Conservation (phyloP, 2,888 invertebrate genomes). For the Subacronicta megacephala region DNA sequence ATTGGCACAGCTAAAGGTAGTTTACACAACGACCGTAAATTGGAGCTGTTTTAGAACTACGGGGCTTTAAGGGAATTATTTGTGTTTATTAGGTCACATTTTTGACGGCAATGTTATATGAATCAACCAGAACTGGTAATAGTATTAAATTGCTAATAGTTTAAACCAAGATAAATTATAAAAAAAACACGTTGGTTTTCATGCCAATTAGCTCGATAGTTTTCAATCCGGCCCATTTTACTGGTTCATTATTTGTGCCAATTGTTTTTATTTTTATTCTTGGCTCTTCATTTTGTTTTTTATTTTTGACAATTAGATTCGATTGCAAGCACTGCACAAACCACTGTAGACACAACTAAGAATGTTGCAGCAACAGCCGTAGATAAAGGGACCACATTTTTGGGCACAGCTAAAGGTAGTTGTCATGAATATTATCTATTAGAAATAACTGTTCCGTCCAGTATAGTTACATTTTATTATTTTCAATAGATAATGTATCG, state of each 20-base stretch:
- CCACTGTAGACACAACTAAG: slow-evolving; percentile 64
- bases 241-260: background rate
- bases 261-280: background rate
- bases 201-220: background rate
- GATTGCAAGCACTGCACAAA: slow-evolving; percentile 56
- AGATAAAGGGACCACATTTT: slow-evolving; percentile 64
- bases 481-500: slow-evolving; percentile 64
- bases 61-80: background rate
- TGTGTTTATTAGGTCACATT: no score
- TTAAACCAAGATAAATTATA: no score
- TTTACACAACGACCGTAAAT: background rate
- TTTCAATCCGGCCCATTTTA: background rate
- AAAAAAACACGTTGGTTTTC: background rate
- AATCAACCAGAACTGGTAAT: no score
- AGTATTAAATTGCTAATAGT: no score
- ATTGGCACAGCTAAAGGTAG: slow-evolving; percentile 68
- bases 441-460: slow-evolving; percentile 3
- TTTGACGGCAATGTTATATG: no score
- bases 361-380: slow-evolving; percentile 61
- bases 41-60: background rate
- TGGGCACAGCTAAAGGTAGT: slow-evolving; percentile 69
- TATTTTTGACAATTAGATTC: slow-evolving; percentile 55
- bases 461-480: slow-evolving; percentile 10
- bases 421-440: slow-evolving; percentile 5
- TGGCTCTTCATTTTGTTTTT: slow-evolving; percentile 12